Percentiles rank a stretch among this genome's conserved stretches.
phyloP scores from a whole-genome alignment of 2,888 invertebrate species.

The Buathra laborator region DNA sequence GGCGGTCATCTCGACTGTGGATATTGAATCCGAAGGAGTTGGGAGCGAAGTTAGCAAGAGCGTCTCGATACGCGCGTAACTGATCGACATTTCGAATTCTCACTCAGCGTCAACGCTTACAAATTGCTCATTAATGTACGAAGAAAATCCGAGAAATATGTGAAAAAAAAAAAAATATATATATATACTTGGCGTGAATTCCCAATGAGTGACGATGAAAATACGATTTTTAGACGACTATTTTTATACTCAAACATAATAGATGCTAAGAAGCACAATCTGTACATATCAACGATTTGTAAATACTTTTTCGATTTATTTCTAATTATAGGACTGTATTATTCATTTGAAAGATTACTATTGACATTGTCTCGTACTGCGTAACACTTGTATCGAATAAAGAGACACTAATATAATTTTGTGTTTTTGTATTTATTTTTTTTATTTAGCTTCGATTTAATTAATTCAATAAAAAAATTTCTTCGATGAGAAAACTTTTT shows the following conservation, averaged over 20 bases:
- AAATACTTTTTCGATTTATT: conserved; percentile 52
- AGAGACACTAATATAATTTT: conserved; percentile 13
- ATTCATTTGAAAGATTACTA: conserved; percentile 6
- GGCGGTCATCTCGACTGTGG: conserved; percentile 80
- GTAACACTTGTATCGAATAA: conserved; percentile 23
- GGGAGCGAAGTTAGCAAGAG: conserved; percentile 62
- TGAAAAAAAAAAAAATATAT: conserved; percentile 41
- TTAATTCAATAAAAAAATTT: no score
- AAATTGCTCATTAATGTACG: conserved; percentile 5
- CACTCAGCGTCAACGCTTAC: conserved; percentile 29
- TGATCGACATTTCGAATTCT: conserved; percentile 65
- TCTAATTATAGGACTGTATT: conserved; percentile 9
- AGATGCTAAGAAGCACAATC: conserved; percentile 18
- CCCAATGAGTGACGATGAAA: conserved; percentile 34
- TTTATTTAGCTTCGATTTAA: no score
- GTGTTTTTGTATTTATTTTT: background rate
- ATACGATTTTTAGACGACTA: background rate
- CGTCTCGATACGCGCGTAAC: conserved; percentile 79
- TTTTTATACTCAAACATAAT: conserved; percentile 55
- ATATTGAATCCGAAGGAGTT: conserved; percentile 74
- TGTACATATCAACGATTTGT: conserved; percentile 64
- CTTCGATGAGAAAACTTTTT: no score
- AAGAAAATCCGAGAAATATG: background rate
- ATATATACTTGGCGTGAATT: conserved; percentile 41
- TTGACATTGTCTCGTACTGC: conserved; percentile 24